Evolutionary conservation across 2,797 vertebrate genomes (phyloP), one percentile per base, ranked within the genome.

Genomic region (Triplophysa bombifrons): DNA sequence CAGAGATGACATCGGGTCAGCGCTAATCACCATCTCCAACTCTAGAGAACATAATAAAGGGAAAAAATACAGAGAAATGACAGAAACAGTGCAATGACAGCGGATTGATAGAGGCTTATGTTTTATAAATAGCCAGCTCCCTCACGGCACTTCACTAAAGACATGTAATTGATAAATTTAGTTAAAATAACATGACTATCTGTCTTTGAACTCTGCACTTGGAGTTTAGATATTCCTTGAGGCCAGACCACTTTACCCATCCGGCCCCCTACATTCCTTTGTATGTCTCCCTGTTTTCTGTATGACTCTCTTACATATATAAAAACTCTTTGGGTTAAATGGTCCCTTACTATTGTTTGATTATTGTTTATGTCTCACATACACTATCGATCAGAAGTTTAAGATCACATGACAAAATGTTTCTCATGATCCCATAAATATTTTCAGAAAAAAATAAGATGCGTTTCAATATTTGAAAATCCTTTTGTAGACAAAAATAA

Each of bases 71-170:
- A 16, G 27, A 44, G 48, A 27, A 56, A 53, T 61, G 72, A 79
- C 51, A 65, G 11, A 19, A 9, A 13, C 17, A 44, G 27, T 44
- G 17, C 14, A 64, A 68, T 58, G 58, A 48, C 71, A 70, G 30
- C 14, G 51, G 50, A 65, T 70, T 55, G 53, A 78, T 68, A 58
- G 58, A 76, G 46, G 74, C 61, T 64, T 61, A 82, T 73, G 66
- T 6, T 72, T 74, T 53, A 46, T 68, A 41, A 60, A 69, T 69
- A 61, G 53, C 9, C 53, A 41, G 3, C 16, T 77, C 68, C 41
- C 76, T 79, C 66, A 46, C 4, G 46, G 69, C 30, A 12, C 20
- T 11, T 50, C 63, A 9, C 46, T 78, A 61, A 70, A 38, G 25
- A 48, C 22, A 41, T 66, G 46, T 22, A 66, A 75, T 82, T 74